phyloP scores from a whole-genome alignment of 2,888 invertebrate species.

The Ptychoptera albimana region DNA sequence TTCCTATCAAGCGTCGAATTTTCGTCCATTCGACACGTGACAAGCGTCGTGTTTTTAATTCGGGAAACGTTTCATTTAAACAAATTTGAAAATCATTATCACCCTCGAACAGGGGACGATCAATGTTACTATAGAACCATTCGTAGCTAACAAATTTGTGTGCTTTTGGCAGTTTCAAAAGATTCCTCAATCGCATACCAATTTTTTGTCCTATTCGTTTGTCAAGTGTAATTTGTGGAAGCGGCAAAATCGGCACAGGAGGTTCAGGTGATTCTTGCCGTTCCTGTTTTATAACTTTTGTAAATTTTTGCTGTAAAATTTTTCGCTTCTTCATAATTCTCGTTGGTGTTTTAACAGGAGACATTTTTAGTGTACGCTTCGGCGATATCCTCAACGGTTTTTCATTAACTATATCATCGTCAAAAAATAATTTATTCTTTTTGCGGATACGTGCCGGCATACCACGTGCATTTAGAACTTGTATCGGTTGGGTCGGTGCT shows the following conservation, averaged over 20 bases:
- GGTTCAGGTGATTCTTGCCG: conserved; percentile 3
- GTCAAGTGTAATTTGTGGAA: conserved; percentile 32
- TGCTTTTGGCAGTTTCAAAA: conserved; percentile 93
- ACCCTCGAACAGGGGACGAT: conserved; percentile 83
- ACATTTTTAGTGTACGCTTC: conserved; percentile 33
- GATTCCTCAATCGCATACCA: conserved; percentile 74
- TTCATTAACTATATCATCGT: conserved; percentile 74
- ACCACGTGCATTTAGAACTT: conserved; percentile 68
- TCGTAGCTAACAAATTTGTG: conserved; percentile 99
- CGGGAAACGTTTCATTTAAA: conserved; percentile 85
- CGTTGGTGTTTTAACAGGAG: conserved; percentile 37
- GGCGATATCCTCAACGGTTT: conserved; percentile 50
- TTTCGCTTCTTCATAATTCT: conserved; percentile 32
- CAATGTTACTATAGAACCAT: conserved; percentile 98
- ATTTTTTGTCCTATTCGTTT: conserved; percentile 78
- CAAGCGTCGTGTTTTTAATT: conserved; percentile 67
- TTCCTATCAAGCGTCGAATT: conserved; percentile 90
- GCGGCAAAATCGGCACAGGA: neutral
- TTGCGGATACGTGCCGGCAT: conserved; percentile 85
- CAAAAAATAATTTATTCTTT: conserved; percentile 76
- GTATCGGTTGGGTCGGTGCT: conserved; percentile 51
- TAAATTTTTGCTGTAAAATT: conserved; percentile 28
- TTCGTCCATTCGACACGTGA: conserved; percentile 90
- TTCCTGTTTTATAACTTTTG: conserved; percentile 21
- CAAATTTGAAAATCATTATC: conserved; percentile 95